Evolutionary conservation across 1,140 invertebrate genomes (phyloP).

Genomic region (Ruditapes philippinarum): DNA sequence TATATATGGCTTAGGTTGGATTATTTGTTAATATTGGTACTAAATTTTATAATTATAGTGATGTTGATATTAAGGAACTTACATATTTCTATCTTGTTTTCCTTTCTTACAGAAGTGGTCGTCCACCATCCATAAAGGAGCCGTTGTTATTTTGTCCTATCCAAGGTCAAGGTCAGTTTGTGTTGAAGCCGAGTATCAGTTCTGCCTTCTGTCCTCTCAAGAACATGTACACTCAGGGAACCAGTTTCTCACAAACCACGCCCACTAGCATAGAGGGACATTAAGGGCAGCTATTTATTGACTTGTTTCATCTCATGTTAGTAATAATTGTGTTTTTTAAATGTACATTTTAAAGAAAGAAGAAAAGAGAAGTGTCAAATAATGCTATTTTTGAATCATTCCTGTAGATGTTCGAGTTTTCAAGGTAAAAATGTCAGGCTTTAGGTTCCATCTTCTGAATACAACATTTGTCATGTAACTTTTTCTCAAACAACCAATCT

Average conservation of each 20-base stretch:
- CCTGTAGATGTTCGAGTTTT: neutral
- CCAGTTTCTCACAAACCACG: slow-evolving; percentile 23
- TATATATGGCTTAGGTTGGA: too few species aligned
- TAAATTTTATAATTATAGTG: too few species aligned
- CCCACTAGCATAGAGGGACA: slow-evolving; percentile 30
- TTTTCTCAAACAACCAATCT: too few species aligned
- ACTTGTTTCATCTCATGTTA: neutral
- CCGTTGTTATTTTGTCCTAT: slow-evolving; percentile 57
- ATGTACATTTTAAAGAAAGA: too few species aligned
- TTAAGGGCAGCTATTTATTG: slow-evolving; percentile 8
- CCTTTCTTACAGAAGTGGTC: slow-evolving; percentile 39
- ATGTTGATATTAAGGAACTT: too few species aligned
- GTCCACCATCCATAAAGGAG: slow-evolving; percentile 52
- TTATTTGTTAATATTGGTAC: too few species aligned
- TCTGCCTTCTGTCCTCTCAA: slow-evolving; percentile 63
- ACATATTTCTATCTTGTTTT: too few species aligned
- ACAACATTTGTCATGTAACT: too few species aligned
- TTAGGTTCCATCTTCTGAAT: too few species aligned
- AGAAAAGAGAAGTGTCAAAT: neutral
- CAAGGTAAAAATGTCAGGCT: neutral
- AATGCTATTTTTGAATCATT: neutral
- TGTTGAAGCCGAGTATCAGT: slow-evolving; percentile 52
- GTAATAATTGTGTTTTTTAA: neutral
- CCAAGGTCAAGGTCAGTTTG: slow-evolving; percentile 49
- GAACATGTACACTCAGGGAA: slow-evolving; percentile 46